Conservation (phyloP, 2,888 invertebrate genomes). For the Eledona agricola region DNA sequence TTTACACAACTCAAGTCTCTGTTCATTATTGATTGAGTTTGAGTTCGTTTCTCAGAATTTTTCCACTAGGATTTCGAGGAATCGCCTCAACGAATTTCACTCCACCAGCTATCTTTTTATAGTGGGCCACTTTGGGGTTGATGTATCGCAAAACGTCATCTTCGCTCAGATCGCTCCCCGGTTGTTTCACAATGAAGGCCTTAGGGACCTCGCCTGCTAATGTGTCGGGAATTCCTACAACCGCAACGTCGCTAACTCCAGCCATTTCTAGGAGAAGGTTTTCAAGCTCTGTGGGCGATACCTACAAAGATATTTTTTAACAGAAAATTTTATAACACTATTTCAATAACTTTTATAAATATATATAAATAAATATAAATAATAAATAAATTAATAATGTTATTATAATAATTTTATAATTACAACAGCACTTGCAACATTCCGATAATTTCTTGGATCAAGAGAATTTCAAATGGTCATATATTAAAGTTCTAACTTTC, state of each 20-base stretch:
- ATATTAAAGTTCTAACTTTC: no score
- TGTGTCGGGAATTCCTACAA: slow-evolving; percentile 77
- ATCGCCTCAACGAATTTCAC: slow-evolving; percentile 74
- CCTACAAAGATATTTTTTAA: slow-evolving; percentile 64
- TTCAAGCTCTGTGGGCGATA: slow-evolving; percentile 87
- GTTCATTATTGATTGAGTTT: slow-evolving; percentile 62
- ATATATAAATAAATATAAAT: no score
- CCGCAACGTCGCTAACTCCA: slow-evolving; percentile 79
- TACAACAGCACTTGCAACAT: no score
- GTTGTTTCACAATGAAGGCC: slow-evolving; percentile 75
- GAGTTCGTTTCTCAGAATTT: slow-evolving; percentile 77
- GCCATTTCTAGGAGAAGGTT: slow-evolving; percentile 76
- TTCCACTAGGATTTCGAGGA: slow-evolving; percentile 80
- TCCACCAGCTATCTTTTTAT: slow-evolving; percentile 77
- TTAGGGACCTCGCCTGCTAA: slow-evolving; percentile 78
- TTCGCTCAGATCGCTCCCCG: slow-evolving; percentile 66
- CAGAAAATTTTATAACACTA: no score
- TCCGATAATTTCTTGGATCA: no score
- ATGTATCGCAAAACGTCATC: slow-evolving; percentile 68
- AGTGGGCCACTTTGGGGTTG: slow-evolving; percentile 73
- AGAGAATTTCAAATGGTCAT: no score
- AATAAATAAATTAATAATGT: no score
- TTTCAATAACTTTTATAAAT: no score
- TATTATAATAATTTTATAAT: no score
- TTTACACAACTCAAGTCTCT: background rate